Base-by-base conservation (phyloP, 2,888 invertebrate genomes). In the Euzetes globulus region DNA sequence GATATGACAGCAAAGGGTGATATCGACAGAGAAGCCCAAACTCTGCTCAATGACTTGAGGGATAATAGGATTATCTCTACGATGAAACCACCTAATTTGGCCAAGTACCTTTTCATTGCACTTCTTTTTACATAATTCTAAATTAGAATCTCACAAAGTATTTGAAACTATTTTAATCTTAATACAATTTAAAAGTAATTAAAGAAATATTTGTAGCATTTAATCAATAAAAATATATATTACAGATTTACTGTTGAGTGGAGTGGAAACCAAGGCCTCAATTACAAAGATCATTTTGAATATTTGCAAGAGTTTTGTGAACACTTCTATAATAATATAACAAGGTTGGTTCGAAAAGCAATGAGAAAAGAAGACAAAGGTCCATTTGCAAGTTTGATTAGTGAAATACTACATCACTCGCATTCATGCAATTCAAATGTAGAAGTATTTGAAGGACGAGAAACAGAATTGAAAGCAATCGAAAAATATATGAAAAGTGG, bases 311-410 rank as follows among this genome's bases (percentile, higher is more conserved):
- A 94, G 80, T 97, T 97, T 82, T 92, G 94, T 78, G 89, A 91
- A 0, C 94, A 95, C 82, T 97, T 95, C 84, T 94, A 94, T 83
- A 90, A 92, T 81, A 92, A 92, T 79, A 94, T 96, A 77, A 88
- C 91, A 1, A 92, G 93, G 80, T 86, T 96, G 17, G 94, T 97
- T 0, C 95, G 96, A 83, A 87, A 91, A 79, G 96, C 95, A 0
- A 95, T 96, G 94, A 88, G 93, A 73, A 94, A 94, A 83, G 94
- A 96, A 83, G 94, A 95, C 84, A 91, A 92, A 78, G 91, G 94
- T 78, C 91, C 94, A 15, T 92, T 93, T 81, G 94, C 94, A 15
- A 92, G 92, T 83, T 94, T 94, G 79, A 91, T 94, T 75, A 94
- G 94, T 0, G 94, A 95, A 84, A 91, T 94, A 77, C 85, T 95